phyloP scores from a whole-genome alignment of 35 echinoderm and acorn worm genomes.

The Hemicentrotus pulcherrimus region DNA sequence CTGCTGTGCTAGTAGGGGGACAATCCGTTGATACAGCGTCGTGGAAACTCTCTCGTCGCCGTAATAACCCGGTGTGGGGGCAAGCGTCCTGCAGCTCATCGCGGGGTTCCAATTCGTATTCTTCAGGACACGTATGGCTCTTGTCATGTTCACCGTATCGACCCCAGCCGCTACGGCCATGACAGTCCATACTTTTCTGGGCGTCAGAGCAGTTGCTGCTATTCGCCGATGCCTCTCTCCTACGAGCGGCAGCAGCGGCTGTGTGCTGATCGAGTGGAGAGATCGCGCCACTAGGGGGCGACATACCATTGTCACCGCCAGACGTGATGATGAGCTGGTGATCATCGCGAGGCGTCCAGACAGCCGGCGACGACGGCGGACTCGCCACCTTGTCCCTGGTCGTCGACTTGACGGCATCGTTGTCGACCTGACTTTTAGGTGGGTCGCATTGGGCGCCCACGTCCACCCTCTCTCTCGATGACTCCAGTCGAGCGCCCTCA shows the following conservation, averaged over 20 bases:
- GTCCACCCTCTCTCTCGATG: slow-evolving; percentile 39
- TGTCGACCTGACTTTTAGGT: slow-evolving; percentile 14
- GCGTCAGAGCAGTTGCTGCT: slow-evolving; percentile 45
- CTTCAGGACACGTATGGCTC: slow-evolving; percentile 51
- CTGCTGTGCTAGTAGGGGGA: background rate
- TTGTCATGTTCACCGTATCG: slow-evolving; percentile 54
- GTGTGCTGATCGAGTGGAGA: background rate
- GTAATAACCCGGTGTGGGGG: slow-evolving; percentile 64
- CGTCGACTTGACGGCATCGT: slow-evolving; percentile 3
- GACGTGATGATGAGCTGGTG: slow-evolving; percentile 36
- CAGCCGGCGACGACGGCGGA: background rate
- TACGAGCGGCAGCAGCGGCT: background rate
- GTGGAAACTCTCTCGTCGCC: slow-evolving; percentile 42
- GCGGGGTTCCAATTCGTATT: slow-evolving; percentile 72
- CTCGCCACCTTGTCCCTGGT: background rate
- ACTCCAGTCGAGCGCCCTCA: slow-evolving; percentile 59
- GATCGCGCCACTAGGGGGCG: slow-evolving; percentile 20
- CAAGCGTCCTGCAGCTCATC: slow-evolving; percentile 68
- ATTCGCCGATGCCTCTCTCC: slow-evolving; percentile 21
- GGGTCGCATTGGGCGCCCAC: slow-evolving; percentile 35
- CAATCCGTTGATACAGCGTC: slow-evolving; percentile 52
- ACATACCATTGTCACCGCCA: background rate
- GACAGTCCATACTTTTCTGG: slow-evolving; percentile 52
- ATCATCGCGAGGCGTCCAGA: slow-evolving; percentile 38
- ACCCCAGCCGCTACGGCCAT: slow-evolving; percentile 60